phyloP scores from a whole-genome alignment of 2,888 invertebrate genomes.

The Rugalucina vietnamica region DNA sequence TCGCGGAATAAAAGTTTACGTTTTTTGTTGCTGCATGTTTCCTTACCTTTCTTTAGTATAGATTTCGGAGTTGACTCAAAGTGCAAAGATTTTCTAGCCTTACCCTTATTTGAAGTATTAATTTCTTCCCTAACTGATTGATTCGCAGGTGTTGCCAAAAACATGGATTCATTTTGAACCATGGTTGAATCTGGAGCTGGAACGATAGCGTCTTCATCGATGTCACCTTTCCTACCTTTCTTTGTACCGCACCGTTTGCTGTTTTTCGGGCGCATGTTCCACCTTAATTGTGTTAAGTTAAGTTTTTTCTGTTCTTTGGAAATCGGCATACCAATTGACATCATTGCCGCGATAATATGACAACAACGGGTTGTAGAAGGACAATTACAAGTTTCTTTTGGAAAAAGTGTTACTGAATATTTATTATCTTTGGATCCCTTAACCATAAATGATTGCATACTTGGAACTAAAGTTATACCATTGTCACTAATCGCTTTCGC shows the following conservation, averaged over 20 bases:
- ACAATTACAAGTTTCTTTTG: constrained; percentile 38
- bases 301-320: not conserved
- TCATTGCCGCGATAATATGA: constrained; percentile 47
- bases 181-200: constrained; percentile 23
- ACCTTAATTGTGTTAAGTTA: constrained; percentile 30
- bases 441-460: constrained; percentile 39
- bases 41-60: not conserved
- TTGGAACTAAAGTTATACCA: constrained; percentile 34
- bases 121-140: not conserved
- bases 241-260: constrained; percentile 33
- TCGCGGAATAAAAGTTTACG: not conserved
- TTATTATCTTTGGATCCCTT: constrained; percentile 26
- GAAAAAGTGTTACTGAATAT: constrained; percentile 45
- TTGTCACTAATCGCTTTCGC: constrained; percentile 26
- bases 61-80: constrained; percentile 19
- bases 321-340: constrained; percentile 10
- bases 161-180: not conserved
- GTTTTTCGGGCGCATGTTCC: constrained; percentile 27
- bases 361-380: constrained; percentile 26
- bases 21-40: not conserved
- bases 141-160: not conserved
- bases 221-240: constrained; percentile 34
- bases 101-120: not conserved
- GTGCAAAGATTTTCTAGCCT: not conserved
- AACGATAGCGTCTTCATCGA: constrained; percentile 1